A percentile compares a stretch with the other conserved stretches of the same genome.
Evolutionary conservation across 1,140 invertebrate species (phyloP).

Genomic region (Argopecten irradians): DNA sequence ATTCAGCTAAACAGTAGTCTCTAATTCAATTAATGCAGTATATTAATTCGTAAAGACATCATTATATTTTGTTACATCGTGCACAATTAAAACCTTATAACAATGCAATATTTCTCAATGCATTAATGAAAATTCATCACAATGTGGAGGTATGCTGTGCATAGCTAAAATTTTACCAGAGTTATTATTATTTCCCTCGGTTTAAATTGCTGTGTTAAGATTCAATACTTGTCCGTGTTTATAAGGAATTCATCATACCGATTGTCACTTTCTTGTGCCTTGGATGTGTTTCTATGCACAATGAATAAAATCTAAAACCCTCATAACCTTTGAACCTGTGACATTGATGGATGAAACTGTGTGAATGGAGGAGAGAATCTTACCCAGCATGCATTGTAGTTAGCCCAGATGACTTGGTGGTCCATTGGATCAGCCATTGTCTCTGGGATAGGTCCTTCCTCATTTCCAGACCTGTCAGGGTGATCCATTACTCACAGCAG

Average conservation of each 20-base stretch:
- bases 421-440: not conserved
- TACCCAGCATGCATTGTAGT: conserved; percentile 14
- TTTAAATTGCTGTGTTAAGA: too few species aligned
- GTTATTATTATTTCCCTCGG: too few species aligned
- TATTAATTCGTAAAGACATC: too few species aligned
- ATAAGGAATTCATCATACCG: not conserved
- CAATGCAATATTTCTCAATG: too few species aligned
- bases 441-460: conserved; percentile 2
- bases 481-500: conserved; percentile 15
- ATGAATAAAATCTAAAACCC: not conserved
- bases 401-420: not conserved
- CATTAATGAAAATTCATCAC: too few species aligned
- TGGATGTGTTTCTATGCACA: not conserved
- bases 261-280: not conserved
- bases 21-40: too few species aligned
- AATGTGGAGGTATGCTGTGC: too few species aligned
- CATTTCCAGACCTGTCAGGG: not conserved
- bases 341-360: not conserved
- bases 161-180: too few species aligned
- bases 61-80: too few species aligned
- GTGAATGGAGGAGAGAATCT: not conserved
- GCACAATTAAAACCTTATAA: too few species aligned
- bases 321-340: not conserved
- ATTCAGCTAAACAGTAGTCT: too few species aligned
- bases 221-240: not conserved